These are phyloP conservation scores for Tonatia bakeri DNA, from an alignment of 2,113 vertebrate species.

Conservation along the genomic window DNA sequence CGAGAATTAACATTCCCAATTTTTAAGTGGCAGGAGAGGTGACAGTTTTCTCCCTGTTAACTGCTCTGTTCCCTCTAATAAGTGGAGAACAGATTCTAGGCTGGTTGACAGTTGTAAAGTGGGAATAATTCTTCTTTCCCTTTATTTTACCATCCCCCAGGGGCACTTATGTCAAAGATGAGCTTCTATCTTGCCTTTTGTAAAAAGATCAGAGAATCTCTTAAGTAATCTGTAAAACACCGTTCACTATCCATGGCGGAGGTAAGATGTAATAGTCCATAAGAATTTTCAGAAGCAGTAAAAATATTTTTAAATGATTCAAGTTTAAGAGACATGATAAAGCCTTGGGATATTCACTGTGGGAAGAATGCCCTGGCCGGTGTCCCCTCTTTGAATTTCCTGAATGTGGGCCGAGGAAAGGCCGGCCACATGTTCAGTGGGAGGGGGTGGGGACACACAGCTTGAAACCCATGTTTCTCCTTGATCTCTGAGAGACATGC, in stretches of 20 bases:
- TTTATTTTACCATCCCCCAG: constrained; percentile 54
- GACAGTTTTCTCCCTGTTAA: neutral
- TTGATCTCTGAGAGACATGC: neutral
- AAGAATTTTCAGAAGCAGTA: constrained; percentile 55
- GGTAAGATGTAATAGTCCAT: constrained; percentile 51
- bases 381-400: neutral
- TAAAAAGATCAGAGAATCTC: constrained; percentile 57
- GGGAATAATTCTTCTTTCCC: constrained; percentile 42
- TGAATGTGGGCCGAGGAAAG: neutral
- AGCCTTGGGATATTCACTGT: neutral
- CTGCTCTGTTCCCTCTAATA: constrained; percentile 10
- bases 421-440: fast-evolving
- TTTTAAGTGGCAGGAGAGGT: neutral
- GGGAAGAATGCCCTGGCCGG: neutral
- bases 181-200: neutral
- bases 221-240: constrained; percentile 49
- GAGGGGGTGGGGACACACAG: neutral
- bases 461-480: neutral
- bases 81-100: constrained; percentile 46
- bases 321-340: constrained; percentile 57
- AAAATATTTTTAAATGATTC: constrained; percentile 65
- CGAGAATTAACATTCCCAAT: neutral
- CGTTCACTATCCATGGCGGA: constrained; percentile 42
- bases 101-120: constrained; percentile 48
- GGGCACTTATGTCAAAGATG: constrained; percentile 3